Conservation (phyloP, 2,888 invertebrate species). For the Timema podura region DNA sequence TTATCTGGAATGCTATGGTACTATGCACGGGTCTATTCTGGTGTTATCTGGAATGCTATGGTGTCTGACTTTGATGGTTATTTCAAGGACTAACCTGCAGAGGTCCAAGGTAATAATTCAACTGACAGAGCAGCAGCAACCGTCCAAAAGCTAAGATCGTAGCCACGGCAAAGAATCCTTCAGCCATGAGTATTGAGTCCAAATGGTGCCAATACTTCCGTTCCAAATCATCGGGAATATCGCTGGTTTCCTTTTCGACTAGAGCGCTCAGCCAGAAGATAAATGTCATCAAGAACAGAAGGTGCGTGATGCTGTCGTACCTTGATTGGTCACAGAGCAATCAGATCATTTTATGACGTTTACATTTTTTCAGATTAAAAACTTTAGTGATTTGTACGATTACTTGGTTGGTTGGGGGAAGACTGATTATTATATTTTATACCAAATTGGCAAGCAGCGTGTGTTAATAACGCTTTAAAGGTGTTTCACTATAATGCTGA, state of each 20-base stretch:
- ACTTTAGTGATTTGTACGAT: too few species aligned
- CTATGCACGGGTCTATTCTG: too few species aligned
- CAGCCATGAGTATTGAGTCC: slow-evolving; percentile 61
- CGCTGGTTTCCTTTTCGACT: slow-evolving; percentile 46
- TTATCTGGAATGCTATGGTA: too few species aligned
- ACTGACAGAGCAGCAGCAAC: slow-evolving; percentile 58
- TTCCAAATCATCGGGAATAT: slow-evolving; percentile 49
- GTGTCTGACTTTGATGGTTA: too few species aligned
- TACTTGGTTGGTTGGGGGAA: too few species aligned
- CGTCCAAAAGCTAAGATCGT: slow-evolving; percentile 63
- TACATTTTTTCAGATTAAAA: too few species aligned
- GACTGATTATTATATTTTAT: too few species aligned
- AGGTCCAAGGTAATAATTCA: slow-evolving; percentile 62
- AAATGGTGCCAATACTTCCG: slow-evolving; percentile 62
- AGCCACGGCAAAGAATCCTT: slow-evolving; percentile 62
- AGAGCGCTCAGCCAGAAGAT: slow-evolving; percentile 59
- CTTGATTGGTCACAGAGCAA: not conserved
- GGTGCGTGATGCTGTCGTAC: slow-evolving; percentile 25
- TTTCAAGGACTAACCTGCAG: slow-evolving; percentile 40
- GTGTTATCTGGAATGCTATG: too few species aligned
- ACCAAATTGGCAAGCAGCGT: too few species aligned
- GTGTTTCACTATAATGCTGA: too few species aligned
- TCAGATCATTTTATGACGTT: too few species aligned
- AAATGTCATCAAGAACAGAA: slow-evolving; percentile 57
- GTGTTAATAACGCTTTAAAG: too few species aligned